phyloP scores from a whole-genome alignment of 2,797 vertebrate genomes.

The Danio albolineatus region DNA sequence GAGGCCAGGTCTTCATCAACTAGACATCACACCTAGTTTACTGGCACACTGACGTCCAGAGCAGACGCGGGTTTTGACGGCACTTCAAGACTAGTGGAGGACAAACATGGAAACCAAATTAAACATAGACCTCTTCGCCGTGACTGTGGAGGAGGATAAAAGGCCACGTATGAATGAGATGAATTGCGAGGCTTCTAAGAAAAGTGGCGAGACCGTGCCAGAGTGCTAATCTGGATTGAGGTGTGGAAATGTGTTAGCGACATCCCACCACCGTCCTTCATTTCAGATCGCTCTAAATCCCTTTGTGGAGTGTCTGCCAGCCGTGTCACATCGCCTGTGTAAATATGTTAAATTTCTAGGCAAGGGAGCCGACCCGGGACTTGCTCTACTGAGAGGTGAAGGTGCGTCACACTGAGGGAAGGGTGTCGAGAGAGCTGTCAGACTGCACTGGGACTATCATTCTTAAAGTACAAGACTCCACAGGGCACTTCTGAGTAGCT shows the following conservation, averaged over 20 bases:
- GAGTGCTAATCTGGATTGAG: slow-evolving; percentile 14
- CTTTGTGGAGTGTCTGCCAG: background rate
- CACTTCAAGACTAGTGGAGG: slow-evolving; percentile 62
- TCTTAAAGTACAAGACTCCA: background rate
- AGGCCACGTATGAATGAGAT: slow-evolving; percentile 6
- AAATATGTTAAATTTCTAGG: slow-evolving; percentile 14
- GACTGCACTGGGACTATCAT: slow-evolving; percentile 1
- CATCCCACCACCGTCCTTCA: background rate
- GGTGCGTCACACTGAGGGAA: background rate
- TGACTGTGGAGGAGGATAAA: slow-evolving; percentile 26
- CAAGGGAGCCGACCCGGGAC: background rate
- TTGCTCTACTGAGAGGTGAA: slow-evolving; percentile 7
- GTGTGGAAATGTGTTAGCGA: slow-evolving; percentile 6
- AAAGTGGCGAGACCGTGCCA: slow-evolving; percentile 4
- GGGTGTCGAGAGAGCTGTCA: background rate
- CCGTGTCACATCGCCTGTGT: background rate
- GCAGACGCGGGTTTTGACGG: slow-evolving; percentile 50
- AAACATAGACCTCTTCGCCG: background rate
- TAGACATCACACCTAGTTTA: slow-evolving; percentile 66
- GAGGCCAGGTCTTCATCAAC: slow-evolving; percentile 75
- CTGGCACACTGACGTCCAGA: slow-evolving; percentile 58
- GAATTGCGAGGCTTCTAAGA: background rate
- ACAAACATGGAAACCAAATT: slow-evolving; percentile 24
- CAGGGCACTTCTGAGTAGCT: background rate
- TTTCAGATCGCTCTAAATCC: slow-evolving; percentile 29